Conservation (phyloP, 2,888 invertebrate species). For the Melanostoma scalare region DNA sequence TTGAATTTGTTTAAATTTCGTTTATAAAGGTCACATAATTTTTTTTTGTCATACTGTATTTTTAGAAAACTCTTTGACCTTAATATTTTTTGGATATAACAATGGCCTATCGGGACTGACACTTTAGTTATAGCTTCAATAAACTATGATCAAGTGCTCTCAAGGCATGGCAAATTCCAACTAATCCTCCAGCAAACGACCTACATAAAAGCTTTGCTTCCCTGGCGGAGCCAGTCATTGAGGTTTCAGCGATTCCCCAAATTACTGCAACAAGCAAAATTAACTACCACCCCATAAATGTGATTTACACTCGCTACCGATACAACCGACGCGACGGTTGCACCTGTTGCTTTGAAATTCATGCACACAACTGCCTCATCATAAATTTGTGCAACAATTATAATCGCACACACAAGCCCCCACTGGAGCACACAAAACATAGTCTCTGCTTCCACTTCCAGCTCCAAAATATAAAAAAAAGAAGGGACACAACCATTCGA, state of each 20-base stretch:
- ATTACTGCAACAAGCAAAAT: conserved; percentile 25
- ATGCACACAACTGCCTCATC: conserved; percentile 59
- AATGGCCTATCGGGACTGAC: no score
- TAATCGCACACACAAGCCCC: conserved; percentile 48
- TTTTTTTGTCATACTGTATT: no score
- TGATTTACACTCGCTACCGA: conserved; percentile 61
- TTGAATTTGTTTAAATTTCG: no score
- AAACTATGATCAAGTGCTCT: no score
- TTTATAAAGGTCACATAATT: no score
- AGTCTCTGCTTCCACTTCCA: neutral
- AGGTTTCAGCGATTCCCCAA: neutral
- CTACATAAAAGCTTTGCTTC: no score
- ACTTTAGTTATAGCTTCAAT: no score
- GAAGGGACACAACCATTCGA: no score
- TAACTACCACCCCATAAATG: conserved; percentile 55
- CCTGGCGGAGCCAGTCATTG: neutral
- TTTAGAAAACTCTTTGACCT: no score
- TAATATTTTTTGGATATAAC: no score
- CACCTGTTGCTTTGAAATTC: conserved; percentile 56
- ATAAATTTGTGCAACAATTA: conserved; percentile 71
- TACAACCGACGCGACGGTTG: conserved; percentile 31
- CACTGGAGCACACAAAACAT: neutral
- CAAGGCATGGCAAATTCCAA: no score
- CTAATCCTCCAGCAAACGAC: no score
- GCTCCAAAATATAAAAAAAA: conserved; percentile 3